Conservation (phyloP, 2,797 vertebrate genomes). For the Gymnocypris eckloni region DNA sequence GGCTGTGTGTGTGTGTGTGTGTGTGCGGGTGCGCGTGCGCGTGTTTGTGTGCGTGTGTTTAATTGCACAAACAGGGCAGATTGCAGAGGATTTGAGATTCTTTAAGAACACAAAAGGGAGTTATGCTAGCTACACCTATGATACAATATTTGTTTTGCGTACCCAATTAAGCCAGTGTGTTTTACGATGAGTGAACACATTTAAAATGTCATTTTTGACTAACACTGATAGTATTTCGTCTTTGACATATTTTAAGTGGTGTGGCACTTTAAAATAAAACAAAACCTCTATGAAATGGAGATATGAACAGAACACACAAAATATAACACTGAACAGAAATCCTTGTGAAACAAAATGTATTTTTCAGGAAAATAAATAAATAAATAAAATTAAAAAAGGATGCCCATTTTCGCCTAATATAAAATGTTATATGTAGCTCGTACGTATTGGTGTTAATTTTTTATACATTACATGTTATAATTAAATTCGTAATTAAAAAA, state of each 20-base stretch:
- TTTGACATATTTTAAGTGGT: background rate
- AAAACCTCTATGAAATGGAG: background rate
- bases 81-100: background rate
- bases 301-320: background rate
- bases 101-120: background rate
- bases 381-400: background rate
- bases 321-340: background rate
- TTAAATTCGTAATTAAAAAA: background rate
- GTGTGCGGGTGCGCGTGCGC: background rate
- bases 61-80: background rate
- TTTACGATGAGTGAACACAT: background rate
- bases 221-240: background rate
- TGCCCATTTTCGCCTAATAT: background rate
- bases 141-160: background rate
- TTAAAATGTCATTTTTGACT: background rate
- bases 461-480: background rate
- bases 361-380: background rate
- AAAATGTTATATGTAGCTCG: background rate
- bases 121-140: background rate
- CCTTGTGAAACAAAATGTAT: background rate
- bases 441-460: background rate
- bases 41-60: background rate
- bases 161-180: background rate
- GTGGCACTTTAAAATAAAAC: background rate
- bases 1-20: background rate